Conservation (phyloP, 2,113 vertebrate species). For the Rana temporaria region DNA sequence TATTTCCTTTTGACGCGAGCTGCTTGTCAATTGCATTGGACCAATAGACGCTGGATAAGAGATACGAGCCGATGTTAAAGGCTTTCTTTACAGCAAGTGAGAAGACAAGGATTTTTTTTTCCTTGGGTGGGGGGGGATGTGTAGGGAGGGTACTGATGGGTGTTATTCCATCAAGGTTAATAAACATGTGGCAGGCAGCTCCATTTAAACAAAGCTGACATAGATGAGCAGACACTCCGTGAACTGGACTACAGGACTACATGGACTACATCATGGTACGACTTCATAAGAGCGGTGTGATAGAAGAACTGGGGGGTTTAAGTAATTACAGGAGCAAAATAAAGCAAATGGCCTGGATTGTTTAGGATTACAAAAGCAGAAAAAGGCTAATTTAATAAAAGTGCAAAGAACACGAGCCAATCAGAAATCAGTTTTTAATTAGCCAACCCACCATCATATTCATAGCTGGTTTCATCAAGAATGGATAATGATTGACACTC, state of each 20-base stretch:
- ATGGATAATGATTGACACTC: too few species aligned
- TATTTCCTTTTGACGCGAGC: conserved; percentile 87
- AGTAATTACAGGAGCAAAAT: too few species aligned
- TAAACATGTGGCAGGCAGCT: conserved; percentile 47
- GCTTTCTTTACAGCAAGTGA: conserved; percentile 48
- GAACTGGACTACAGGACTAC: not conserved
- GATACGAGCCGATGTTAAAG: conserved; percentile 70
- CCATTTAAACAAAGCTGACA: conserved; percentile 18
- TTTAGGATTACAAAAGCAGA: too few species aligned
- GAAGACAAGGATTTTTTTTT: conserved; percentile 49
- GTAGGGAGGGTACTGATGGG: not conserved
- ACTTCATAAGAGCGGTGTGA: too few species aligned
- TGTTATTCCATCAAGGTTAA: conserved; percentile 52
- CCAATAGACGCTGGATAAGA: conserved; percentile 75
- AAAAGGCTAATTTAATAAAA: too few species aligned
- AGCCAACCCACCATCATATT: too few species aligned
- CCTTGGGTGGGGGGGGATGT: not conserved
- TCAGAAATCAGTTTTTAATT: too few species aligned
- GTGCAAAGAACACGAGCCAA: too few species aligned
- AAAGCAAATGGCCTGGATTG: too few species aligned
- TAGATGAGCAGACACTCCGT: not conserved
- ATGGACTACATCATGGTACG: too few species aligned
- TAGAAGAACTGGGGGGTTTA: too few species aligned
- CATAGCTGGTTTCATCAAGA: too few species aligned
- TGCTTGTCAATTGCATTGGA: conserved; percentile 78